phyloP scores from a whole-genome alignment of 1,140 invertebrate species.

The Nasonia longicornis region DNA sequence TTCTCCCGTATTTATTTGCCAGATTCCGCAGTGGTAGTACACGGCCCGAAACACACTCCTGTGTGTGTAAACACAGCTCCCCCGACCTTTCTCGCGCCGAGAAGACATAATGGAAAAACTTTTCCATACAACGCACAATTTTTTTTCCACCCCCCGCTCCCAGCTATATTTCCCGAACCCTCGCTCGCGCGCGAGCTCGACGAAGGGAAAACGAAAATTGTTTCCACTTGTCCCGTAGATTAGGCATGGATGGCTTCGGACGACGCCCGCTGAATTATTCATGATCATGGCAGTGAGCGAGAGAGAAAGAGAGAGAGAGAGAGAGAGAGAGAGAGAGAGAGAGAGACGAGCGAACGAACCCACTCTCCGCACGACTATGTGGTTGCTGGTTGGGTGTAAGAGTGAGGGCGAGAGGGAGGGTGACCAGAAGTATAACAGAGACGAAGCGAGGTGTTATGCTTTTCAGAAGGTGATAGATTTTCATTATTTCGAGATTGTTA shows the following conservation, averaged over 20 bases:
- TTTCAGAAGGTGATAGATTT: conserved; percentile 45
- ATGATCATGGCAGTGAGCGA: not conserved
- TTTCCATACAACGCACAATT: conserved; percentile 18
- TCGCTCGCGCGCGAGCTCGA: not conserved
- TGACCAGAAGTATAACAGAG: not conserved
- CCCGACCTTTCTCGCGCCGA: not conserved
- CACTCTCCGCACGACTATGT: conserved; percentile 2
- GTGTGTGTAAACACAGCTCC: not conserved
- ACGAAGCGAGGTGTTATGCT: conserved; percentile 31
- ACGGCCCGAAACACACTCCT: not conserved
- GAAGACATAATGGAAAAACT: conserved; percentile 28
- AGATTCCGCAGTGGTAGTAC: not conserved
- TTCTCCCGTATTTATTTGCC: not conserved
- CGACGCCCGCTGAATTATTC: conserved; percentile 46
- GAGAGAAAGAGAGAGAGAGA: too few relatives aligned
- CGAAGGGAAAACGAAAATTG: conserved; percentile 47
- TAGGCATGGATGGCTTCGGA: conserved; percentile 45
- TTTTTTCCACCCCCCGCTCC: not conserved
- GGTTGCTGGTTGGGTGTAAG: not conserved
- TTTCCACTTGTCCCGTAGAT: conserved; percentile 49
- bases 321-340: too few relatives aligned
- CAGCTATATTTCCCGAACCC: not conserved
- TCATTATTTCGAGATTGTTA: conserved; percentile 47
- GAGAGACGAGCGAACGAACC: conserved; percentile 11
- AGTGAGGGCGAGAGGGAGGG: not conserved